phyloP scores from a whole-genome alignment of 2,888 invertebrate genomes.

The Chloroclysta siterata region DNA sequence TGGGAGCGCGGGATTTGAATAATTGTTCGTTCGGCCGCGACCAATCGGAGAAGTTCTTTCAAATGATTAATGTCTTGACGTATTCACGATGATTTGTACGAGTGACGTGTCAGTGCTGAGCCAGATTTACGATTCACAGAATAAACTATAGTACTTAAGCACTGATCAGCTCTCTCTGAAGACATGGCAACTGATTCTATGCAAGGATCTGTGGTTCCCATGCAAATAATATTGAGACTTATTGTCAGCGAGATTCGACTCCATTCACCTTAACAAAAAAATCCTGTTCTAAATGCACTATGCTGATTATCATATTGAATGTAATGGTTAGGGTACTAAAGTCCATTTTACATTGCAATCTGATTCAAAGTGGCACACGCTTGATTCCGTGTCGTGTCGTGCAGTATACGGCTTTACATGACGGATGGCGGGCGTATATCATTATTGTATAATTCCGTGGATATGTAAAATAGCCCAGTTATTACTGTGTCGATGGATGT shows the following conservation, averaged over 20 bases:
- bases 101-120: constrained; percentile 62
- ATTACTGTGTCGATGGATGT: constrained; percentile 37
- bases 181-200: neutral
- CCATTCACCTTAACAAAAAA: neutral
- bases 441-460: constrained; percentile 60
- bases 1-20: constrained; percentile 76
- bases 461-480: constrained; percentile 57
- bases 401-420: constrained; percentile 57
- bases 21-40: constrained; percentile 76
- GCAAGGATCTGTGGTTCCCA: neutral
- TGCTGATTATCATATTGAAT: neutral
- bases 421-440: constrained; percentile 65
- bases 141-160: neutral
- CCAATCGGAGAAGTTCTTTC: constrained; percentile 77
- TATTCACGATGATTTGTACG: constrained; percentile 82
- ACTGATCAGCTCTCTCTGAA: neutral
- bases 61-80: constrained; percentile 78
- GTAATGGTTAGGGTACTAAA: neutral
- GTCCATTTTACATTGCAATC: constrained; percentile 6
- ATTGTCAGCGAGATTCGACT: constrained; percentile 2
- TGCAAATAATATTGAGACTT: neutral
- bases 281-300: neutral
- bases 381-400: constrained; percentile 62
- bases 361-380: constrained; percentile 5
- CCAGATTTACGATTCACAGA: constrained; percentile 65